A percentile compares a stretch with the other conserved stretches of the same genome.
These are phyloP conservation scores for Leptinotarsa undecemlineata DNA, from an alignment of 1,140 invertebrate genomes.

Conservation along the genomic window DNA sequence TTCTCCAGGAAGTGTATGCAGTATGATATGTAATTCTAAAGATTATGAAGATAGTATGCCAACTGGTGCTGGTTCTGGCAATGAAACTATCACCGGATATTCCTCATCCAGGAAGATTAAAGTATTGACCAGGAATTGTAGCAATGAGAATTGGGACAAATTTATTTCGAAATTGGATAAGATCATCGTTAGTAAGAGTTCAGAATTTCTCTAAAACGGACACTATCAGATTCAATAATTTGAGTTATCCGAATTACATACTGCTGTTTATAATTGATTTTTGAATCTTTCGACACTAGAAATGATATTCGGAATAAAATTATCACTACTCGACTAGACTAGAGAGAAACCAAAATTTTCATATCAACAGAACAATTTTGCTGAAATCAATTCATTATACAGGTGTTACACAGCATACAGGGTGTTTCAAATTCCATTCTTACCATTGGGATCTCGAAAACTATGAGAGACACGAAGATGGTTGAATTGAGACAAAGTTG, in stretches of 20 bases:
- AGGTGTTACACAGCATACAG: too few species aligned
- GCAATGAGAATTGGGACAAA: slow-evolving; percentile 42
- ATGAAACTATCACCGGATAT: too few species aligned
- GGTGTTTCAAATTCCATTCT: too few species aligned
- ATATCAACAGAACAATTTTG: neutral
- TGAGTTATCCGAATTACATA: neutral
- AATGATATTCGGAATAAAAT: neutral
- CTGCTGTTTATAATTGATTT: neutral
- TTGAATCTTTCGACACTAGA: neutral
- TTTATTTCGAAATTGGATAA: slow-evolving; percentile 44
- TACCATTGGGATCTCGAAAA: too few species aligned
- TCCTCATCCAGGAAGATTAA: too few species aligned
- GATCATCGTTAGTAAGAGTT: slow-evolving; percentile 39
- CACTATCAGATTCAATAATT: neutral
- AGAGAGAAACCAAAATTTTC: neutral
- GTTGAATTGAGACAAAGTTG: too few species aligned
- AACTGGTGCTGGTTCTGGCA: neutral
- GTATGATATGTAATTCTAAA: neutral
- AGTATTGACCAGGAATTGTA: neutral
- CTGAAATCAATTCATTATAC: neutral
- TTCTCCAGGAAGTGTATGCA: slow-evolving; percentile 1
- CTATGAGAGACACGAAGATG: too few species aligned
- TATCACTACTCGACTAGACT: neutral
- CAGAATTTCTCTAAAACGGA: slow-evolving; percentile 31
- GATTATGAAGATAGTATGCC: too few species aligned